A percentile compares a stretch with the other conserved stretches of the same genome.
These are phyloP conservation scores for Ericerus pela DNA, from an alignment of 1,140 invertebrate species.

Conservation along the genomic window DNA sequence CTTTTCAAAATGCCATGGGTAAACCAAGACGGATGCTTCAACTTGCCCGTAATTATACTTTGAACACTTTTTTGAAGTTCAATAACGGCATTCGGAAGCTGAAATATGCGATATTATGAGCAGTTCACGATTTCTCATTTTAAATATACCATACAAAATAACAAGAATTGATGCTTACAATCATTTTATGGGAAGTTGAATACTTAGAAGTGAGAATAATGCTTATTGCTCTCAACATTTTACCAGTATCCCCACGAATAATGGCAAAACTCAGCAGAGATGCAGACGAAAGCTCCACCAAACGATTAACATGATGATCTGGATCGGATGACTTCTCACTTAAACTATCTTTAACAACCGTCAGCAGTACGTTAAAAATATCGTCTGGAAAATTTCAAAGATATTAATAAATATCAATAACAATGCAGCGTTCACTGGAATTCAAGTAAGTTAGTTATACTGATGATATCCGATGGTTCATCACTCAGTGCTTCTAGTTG, in stretches of 20 bases:
- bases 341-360: slow-evolving; percentile 37
- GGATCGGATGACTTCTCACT: slow-evolving; percentile 21
- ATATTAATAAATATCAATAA: neutral
- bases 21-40: slow-evolving; percentile 70
- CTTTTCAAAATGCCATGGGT: slow-evolving; percentile 67
- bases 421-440: neutral
- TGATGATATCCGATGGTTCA: slow-evolving; percentile 59
- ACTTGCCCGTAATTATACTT: slow-evolving; percentile 68
- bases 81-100: slow-evolving; percentile 74
- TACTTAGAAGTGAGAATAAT: slow-evolving; percentile 73
- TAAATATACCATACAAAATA: neutral
- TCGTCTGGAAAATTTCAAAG: slow-evolving; percentile 41
- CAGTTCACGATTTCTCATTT: neutral
- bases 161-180: slow-evolving; percentile 37
- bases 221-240: slow-evolving; percentile 69
- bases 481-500: slow-evolving; percentile 64
- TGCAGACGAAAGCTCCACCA: slow-evolving; percentile 75
- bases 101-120: slow-evolving; percentile 24
- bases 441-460: slow-evolving; percentile 30
- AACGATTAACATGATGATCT: slow-evolving; percentile 43
- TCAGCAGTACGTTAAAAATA: slow-evolving; percentile 59
- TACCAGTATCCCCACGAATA: slow-evolving; percentile 84
- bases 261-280: slow-evolving; percentile 79
- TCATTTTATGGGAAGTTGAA: slow-evolving; percentile 60
- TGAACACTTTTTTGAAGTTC: slow-evolving; percentile 79